Conservation (phyloP, 1,140 invertebrate species). For the Scaptodrosophila lebanonensis region DNA sequence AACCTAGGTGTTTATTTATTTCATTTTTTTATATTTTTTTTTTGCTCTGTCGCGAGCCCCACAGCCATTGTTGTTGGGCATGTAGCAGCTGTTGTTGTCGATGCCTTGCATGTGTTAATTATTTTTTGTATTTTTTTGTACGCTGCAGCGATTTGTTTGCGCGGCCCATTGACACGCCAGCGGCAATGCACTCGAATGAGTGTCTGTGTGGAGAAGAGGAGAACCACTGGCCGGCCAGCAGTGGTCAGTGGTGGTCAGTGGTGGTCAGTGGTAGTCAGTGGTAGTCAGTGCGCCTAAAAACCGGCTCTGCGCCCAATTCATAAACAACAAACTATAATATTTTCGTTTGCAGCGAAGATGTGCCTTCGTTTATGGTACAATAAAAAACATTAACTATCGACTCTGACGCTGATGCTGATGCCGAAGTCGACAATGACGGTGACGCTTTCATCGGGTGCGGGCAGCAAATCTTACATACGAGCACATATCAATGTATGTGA, state of each 20-base stretch:
- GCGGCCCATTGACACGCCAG: constrained; percentile 25
- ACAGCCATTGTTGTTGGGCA: too few relatives aligned
- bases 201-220: constrained; percentile 2
- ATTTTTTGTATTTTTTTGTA: background rate
- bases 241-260: too few relatives aligned
- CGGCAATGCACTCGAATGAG: background rate
- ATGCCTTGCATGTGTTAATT: constrained; percentile 22
- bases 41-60: too few relatives aligned
- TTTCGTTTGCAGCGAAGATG: constrained; percentile 34
- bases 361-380: constrained; percentile 49
- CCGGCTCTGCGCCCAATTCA: constrained; percentile 50
- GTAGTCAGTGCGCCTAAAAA: constrained; percentile 25
- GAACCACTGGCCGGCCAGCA: too few relatives aligned
- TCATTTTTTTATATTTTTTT: too few relatives aligned
- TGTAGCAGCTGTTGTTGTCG: too few relatives aligned
- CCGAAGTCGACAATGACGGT: background rate
- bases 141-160: constrained; percentile 7
- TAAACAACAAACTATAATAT: constrained; percentile 49
- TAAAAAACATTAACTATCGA: constrained; percentile 33
- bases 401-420: constrained; percentile 23
- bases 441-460: constrained; percentile 2
- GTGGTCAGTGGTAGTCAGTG: too few relatives aligned
- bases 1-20: too few relatives aligned
- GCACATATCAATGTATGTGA: too few relatives aligned
- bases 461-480: too few relatives aligned